Percentiles rank a stretch among this genome's conserved stretches.
Conservation (phyloP, 2,113 vertebrate species). For the Eublepharis macularius region DNA sequence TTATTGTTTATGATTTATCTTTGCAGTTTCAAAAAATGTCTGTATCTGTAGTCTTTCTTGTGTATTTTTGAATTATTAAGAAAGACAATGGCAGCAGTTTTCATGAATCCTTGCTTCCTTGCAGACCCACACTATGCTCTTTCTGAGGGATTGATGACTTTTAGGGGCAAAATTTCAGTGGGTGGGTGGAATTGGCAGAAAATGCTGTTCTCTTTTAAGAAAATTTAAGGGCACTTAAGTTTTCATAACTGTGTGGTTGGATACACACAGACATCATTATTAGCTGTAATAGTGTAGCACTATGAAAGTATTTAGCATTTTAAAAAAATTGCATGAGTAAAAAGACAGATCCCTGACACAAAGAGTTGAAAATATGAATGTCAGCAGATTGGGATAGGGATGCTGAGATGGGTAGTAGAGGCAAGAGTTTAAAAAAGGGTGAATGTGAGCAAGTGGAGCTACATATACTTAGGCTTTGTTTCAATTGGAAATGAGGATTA, state of each 20-base stretch:
- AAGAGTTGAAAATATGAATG: background rate
- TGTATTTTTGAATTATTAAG: background rate
- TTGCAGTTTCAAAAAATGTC: background rate
- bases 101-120: background rate
- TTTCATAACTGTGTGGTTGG: too few species aligned
- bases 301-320: too few species aligned
- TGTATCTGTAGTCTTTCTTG: background rate
- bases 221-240: too few species aligned
- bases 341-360: background rate
- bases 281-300: too few species aligned
- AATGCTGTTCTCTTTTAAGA: too few species aligned
- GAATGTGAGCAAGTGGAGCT: background rate
- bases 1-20: background rate
- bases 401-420: background rate
- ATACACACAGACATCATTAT: too few species aligned
- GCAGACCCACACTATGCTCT: too few species aligned
- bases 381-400: background rate
- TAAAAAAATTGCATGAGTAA: background rate
- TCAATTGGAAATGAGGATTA: background rate
- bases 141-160: too few species aligned
- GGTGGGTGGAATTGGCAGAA: too few species aligned
- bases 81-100: background rate
- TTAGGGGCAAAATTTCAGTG: too few species aligned
- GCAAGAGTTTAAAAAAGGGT: background rate
- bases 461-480: background rate